Evolutionary conservation across 2,113 vertebrate species (phyloP).

Genomic region (Podocnemis expansa): DNA sequence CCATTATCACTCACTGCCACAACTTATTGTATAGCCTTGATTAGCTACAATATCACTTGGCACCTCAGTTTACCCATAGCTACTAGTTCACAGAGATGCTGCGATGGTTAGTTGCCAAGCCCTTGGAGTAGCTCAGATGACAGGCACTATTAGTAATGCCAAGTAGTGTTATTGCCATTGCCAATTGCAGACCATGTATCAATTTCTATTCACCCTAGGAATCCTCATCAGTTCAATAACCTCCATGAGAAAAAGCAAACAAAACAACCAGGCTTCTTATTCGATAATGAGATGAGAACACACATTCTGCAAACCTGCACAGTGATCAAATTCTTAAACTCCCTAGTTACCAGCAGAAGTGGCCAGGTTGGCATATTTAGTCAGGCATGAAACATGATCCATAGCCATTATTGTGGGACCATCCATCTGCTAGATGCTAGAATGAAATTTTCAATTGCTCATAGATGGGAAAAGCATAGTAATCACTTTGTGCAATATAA

Average conservation of each 20-base stretch:
- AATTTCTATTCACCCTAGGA: not conserved
- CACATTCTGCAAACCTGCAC: not conserved
- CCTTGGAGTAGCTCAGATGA: not conserved
- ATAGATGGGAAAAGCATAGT: not conserved
- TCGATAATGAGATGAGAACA: not conserved
- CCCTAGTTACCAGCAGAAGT: not conserved
- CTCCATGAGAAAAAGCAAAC: not conserved
- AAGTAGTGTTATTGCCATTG: not conserved
- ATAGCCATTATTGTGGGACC: not conserved
- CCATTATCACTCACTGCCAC: accelerated
- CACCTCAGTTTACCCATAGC: not conserved
- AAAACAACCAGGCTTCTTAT: not conserved
- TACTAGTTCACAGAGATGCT: not conserved
- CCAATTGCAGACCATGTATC: not conserved
- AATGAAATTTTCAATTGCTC: not conserved
- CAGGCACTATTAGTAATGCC: not conserved
- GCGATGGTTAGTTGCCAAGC: not conserved
- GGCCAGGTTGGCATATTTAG: not conserved
- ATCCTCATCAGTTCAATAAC: not conserved
- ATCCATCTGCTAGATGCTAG: not conserved
- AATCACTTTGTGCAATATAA: accelerated
- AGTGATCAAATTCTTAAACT: not conserved
- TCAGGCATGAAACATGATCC: not conserved
- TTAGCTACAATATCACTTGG: accelerated
- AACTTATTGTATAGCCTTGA: not conserved